Conservation (phyloP, 2,797 vertebrate genomes). For the Dipus sagitta region DNA sequence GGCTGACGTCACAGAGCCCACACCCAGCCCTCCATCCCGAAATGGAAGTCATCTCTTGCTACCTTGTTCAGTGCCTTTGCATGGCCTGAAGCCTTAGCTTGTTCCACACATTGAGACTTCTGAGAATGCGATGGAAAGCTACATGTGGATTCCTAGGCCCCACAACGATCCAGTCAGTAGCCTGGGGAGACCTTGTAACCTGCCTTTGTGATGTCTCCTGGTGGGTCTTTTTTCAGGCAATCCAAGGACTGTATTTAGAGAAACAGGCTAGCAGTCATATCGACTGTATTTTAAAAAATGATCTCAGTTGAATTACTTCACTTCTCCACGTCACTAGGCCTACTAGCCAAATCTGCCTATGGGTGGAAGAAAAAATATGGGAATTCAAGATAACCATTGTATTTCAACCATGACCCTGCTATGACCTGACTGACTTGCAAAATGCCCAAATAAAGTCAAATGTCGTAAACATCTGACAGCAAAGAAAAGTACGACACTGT, state of each 20-base stretch:
- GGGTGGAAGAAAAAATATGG: background rate
- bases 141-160: background rate
- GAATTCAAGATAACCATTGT: background rate
- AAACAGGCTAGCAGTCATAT: accelerated
- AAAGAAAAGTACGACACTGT: too few relatives aligned
- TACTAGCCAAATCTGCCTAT: background rate
- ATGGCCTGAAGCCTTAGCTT: background rate
- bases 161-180: too few relatives aligned
- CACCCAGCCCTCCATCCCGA: background rate
- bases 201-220: background rate
- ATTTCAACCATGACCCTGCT: background rate
- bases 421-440: background rate
- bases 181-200: too few relatives aligned
- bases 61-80: accelerated
- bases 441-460: background rate
- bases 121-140: background rate
- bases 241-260: accelerated
- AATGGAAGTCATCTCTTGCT: background rate
- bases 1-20: accelerated
- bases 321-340: background rate
- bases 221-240: too few relatives aligned
- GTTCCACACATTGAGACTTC: accelerated
- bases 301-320: background rate
- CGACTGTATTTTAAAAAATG: background rate
- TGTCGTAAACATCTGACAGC: too few relatives aligned